Base-by-base conservation (phyloP, 1,140 invertebrate genomes). In the Drosophila pruinosa region DNA sequence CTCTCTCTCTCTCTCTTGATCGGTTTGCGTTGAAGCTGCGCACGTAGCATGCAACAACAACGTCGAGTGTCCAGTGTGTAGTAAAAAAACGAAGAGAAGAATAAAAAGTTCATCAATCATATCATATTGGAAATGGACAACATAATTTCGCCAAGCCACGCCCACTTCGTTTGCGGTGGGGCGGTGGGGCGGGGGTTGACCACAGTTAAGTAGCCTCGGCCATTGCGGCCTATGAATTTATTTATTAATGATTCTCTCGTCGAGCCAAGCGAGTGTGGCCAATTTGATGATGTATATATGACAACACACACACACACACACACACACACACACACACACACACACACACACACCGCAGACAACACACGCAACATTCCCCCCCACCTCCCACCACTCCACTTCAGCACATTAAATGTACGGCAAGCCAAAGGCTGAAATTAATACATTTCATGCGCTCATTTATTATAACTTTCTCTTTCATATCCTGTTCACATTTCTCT, bases 61-160 rank as follows among this genome's bases (percentile, higher is more conserved):
- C n/a, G 31, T 34, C 31, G 31, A 34, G 31, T 34, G 31, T 34
- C 31, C 31, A 34, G 31, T n/a, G n/a, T n/a, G n/a, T n/a, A n/a
- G n/a, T n/a, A n/a, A n/a, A n/a, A n/a, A n/a, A n/a, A n/a, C n/a
- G n/a, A n/a, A n/a, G n/a, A n/a, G n/a, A n/a, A n/a, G n/a, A n/a
- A n/a, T 14, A 52, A 78, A 80, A 80, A 62, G 74, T 80, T 80
- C 77, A 80, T 80, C 77, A 80, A 80, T 80, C 77, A 80, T 80
- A 59, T 64, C 64, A 63, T 79, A 75, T 79, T 79, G 64, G 43
- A 59, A 75, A 75, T 75, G 77, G 77, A 80, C 77, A 72, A 68
- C 74, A 64, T 80, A 67, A 80, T 80, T 80, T 80, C 41, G 31
- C n/a, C 31, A 34, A 12, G 31, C 31, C 0, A 26, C n/a, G 31